A percentile compares a stretch with the other conserved stretches of the same genome.
These are phyloP conservation scores for Matsumyia berberina DNA, from an alignment of 2,888 invertebrate species.

Conservation along the genomic window DNA sequence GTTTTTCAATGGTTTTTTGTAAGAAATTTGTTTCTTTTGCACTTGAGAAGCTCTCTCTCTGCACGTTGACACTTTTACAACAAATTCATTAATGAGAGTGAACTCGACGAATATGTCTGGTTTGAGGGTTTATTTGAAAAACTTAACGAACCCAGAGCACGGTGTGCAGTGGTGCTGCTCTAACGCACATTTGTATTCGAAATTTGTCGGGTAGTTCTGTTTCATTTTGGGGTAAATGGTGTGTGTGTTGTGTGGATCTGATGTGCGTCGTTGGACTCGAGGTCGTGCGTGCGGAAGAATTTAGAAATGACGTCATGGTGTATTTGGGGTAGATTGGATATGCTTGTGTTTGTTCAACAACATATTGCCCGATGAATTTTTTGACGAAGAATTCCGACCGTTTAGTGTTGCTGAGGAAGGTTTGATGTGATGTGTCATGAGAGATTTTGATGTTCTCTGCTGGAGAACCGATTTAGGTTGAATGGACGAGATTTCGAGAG, in stretches of 20 bases:
- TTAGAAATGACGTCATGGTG: slow-evolving; percentile 67
- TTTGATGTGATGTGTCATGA: slow-evolving; percentile 3
- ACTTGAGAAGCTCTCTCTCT: slow-evolving; percentile 38
- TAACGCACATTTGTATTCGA: slow-evolving; percentile 68
- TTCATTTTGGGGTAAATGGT: slow-evolving; percentile 30
- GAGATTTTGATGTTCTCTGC: not conserved
- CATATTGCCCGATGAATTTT: slow-evolving; percentile 47
- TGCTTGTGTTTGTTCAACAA: slow-evolving; percentile 10
- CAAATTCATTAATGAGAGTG: slow-evolving; percentile 71
- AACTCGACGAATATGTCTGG: slow-evolving; percentile 59
- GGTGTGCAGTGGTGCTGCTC: slow-evolving; percentile 30
- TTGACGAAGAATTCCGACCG: slow-evolving; percentile 67
- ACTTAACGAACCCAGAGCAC: slow-evolving; percentile 51
- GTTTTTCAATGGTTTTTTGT: slow-evolving; percentile 23
- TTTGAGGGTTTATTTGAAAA: slow-evolving; percentile 67
- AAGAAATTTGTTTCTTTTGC: slow-evolving; percentile 19
- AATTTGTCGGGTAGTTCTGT: slow-evolving; percentile 34
- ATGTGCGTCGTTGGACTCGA: slow-evolving; percentile 2
- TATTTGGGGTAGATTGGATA: slow-evolving; percentile 16
- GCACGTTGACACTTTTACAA: slow-evolving; percentile 73
- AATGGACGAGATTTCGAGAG: not conserved
- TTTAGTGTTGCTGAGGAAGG: not conserved
- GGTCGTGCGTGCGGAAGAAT: slow-evolving; percentile 42
- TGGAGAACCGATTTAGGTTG: not conserved
- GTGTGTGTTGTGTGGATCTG: slow-evolving; percentile 12